A percentile compares a stretch with the other conserved stretches of the same genome.
Evolutionary conservation across 2,113 vertebrate species (phyloP).

Genomic region (Eurystomus gularis): DNA sequence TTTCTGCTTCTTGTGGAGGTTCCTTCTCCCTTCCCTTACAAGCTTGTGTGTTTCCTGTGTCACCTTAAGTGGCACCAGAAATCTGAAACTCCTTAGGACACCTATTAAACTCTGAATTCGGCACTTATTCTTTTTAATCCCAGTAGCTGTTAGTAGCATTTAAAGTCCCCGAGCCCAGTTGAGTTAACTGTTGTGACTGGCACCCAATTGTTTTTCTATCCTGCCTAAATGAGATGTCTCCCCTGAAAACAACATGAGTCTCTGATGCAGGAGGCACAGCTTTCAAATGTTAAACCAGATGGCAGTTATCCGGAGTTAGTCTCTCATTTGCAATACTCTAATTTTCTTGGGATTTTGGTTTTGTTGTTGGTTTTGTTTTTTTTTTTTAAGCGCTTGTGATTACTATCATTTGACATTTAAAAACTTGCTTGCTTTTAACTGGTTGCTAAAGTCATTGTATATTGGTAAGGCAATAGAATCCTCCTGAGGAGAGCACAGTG

Average conservation of each 20-base stretch:
- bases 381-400: neutral
- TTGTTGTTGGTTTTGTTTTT: neutral
- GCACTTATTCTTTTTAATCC: neutral
- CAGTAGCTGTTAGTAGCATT: neutral
- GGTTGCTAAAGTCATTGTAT: neutral
- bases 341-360: neutral
- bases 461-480: neutral
- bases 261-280: neutral
- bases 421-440: neutral
- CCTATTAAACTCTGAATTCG: neutral
- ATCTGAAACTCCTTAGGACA: neutral
- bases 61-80: neutral
- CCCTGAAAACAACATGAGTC: neutral
- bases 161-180: neutral
- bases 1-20: neutral
- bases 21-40: neutral
- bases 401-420: neutral
- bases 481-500: neutral
- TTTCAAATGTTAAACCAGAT: conserved; percentile 16
- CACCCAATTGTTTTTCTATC: neutral
- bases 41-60: neutral
- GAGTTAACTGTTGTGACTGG: neutral
- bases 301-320: conserved; percentile 14
- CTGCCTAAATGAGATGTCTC: neutral
- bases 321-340: neutral